Evolutionary conservation across 2,888 invertebrate genomes (phyloP), one percentile per base, ranked within the genome.

Genomic region (Metacarcinus magister): DNA sequence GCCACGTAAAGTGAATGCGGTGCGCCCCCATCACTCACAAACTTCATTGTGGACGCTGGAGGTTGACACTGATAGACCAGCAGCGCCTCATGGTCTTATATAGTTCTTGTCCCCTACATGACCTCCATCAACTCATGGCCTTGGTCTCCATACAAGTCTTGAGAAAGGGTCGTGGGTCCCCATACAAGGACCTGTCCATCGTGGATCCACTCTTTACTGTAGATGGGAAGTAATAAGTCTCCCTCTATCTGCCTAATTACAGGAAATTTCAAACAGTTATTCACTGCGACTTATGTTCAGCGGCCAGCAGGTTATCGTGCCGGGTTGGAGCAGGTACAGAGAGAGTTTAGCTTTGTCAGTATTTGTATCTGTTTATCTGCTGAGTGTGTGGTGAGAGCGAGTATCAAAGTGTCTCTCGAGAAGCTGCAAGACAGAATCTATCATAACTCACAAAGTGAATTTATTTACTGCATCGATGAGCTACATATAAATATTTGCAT

Each of bases 11-110:
- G n/a, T 16, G 10, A 92, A 23, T 92, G 90, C 8, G 39, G 90
- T 32, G 23, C 90, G 13, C 90, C 7, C 23, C 32, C 16, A 10
- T 13, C 23, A 91, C 95, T 95, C 67, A 95, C 95, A 90, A 16
- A 39, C 91, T 91, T 95, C 95, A 95, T 95, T 32, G 87, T 94
- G 89, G 60, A 32, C n/a, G 43, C 19, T 91, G 54, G 5, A 28
- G n/a, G 32, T 7, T 7, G 91, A 13, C 13, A 91, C 95, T 91
- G 95, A 67, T 89, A 82, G 7, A 7, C 1, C 28, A 28, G 7
- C 87, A 44, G 46, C 23, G n/a, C 28, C 46, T n/a, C 16, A 16
- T n/a, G 87, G 67, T 48, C 94, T 94, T 94, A 87, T 94, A 94
- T 94, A 54, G 54, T 54, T 43, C 75, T n/a, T 82, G 75, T 82